Evolutionary conservation across 2,888 invertebrate genomes (phyloP).

Genomic region (Drosophila kanekoi): DNA sequence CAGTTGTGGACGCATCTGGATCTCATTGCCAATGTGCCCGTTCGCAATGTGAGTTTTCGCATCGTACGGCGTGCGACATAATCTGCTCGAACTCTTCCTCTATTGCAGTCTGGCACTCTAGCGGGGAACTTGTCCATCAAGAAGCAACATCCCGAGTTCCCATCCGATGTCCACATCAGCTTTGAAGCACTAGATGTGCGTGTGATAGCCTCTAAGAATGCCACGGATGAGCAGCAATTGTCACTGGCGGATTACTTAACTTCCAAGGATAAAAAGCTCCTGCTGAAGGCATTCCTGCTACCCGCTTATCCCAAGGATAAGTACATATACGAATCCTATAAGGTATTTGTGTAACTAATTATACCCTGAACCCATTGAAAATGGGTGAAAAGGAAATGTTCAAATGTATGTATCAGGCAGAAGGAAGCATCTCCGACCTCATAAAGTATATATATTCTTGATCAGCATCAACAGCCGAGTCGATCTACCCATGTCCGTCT

Average conservation of each 20-base stretch:
- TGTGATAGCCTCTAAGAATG: slow-evolving; percentile 61
- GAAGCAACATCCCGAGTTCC: slow-evolving; percentile 88
- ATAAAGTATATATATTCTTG: too few species aligned
- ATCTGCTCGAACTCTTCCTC: not conserved
- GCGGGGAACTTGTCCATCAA: slow-evolving; percentile 91
- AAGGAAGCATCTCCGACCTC: too few species aligned
- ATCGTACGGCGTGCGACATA: not conserved
- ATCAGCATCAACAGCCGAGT: too few species aligned
- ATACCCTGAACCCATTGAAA: too few species aligned
- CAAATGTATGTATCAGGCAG: too few species aligned
- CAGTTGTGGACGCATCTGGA: slow-evolving; percentile 86
- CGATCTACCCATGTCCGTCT: too few species aligned
- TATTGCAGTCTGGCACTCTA: slow-evolving; percentile 87
- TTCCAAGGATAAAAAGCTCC: slow-evolving; percentile 87
- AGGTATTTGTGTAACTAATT: too few species aligned
- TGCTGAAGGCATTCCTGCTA: slow-evolving; percentile 88
- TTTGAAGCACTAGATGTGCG: slow-evolving; percentile 83
- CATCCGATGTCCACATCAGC: slow-evolving; percentile 89
- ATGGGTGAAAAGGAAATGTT: too few species aligned
- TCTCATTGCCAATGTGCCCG: slow-evolving; percentile 88
- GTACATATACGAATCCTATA: slow-evolving; percentile 88
- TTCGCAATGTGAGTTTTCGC: slow-evolving; percentile 87
- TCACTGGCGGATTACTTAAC: slow-evolving; percentile 87
- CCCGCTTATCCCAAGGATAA: slow-evolving; percentile 86
- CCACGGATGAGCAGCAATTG: slow-evolving; percentile 85